Base-by-base conservation (phyloP, 1,140 invertebrate species). In the Drosophila auraria region DNA sequence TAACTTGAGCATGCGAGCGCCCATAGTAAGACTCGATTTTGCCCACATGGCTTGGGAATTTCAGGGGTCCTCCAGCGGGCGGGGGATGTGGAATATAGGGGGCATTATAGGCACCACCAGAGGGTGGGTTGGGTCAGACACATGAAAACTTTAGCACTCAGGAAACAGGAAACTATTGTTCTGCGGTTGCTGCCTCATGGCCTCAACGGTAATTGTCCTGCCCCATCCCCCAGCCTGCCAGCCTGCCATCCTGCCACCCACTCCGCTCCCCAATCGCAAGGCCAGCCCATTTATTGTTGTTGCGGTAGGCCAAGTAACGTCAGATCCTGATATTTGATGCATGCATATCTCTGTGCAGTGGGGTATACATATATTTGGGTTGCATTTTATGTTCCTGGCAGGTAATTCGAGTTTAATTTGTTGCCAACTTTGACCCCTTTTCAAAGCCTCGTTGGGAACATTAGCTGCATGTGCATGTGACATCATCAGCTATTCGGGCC, bases 161-260 rank as follows among this genome's bases (percentile, higher is more conserved):
- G 77, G 77, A 74, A 80, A 69, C 78, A 80, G 78, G 78, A 80
- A 80, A 80, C 78, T 80, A 80, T 80, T 80, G 78, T 80, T 80
- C 59, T 80, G 78, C 70, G 70, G 78, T 74, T 61, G 23, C 69
- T 64, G 50, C 69, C 71, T 74, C 38, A 45, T 78, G 73, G 59
- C 78, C 68, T 49, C 62, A 71, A 40, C 56, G 77, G 78, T 80
- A 80, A 80, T 80, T 80, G 78, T 80, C 69, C 77, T 63, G 42
- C 27, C 68, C 36, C 66, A 56, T 56, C 53, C 20, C 20, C 20
- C 45, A 27, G 15, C 5, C 7, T 6, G 30, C 25, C 36, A n/a
- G 2, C 25, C 45, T 33, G 14, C 45, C 60, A n/a, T 12, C 30
- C 47, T 33, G 20, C 61, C 47, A 53, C 23, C 54, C 51, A 72